Conservation (phyloP, 2,797 vertebrate genomes). For the Phyllotis vaccarum region DNA sequence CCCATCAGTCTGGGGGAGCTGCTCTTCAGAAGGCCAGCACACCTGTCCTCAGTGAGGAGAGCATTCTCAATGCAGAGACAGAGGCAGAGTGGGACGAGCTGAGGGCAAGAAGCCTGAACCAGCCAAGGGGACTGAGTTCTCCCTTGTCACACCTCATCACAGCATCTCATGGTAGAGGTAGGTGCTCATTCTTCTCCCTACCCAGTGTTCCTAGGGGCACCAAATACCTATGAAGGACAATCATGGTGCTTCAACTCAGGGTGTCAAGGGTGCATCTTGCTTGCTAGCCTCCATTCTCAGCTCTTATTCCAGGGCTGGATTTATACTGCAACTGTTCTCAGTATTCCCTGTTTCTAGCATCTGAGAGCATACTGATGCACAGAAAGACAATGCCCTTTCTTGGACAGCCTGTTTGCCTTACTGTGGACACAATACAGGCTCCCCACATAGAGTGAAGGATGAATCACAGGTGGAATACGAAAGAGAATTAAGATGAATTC, state of each 20-base stretch:
- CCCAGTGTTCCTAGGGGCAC: accelerated
- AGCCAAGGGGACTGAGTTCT: neutral
- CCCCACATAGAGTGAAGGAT: accelerated
- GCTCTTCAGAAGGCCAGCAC: neutral
- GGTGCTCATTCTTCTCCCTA: neutral
- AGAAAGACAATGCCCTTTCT: accelerated
- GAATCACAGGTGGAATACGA: neutral
- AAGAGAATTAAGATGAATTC: neutral
- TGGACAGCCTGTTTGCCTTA: neutral
- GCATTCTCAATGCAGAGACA: too few relatives aligned
- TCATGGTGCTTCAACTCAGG: neutral
- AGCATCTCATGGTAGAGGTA: accelerated
- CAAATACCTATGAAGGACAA: neutral
- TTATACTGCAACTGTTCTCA: accelerated
- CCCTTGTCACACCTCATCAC: accelerated
- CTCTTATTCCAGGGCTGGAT: neutral
- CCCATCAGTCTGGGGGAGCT: accelerated
- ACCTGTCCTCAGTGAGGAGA: accelerated
- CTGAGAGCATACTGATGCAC: accelerated
- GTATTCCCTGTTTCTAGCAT: accelerated
- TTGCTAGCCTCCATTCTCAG: accelerated
- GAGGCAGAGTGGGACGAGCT: accelerated
- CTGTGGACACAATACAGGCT: neutral
- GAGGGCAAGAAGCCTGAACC: neutral
- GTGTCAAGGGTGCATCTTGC: accelerated